phyloP scores from a whole-genome alignment of 2,113 vertebrate genomes.

The Cyanistes caeruleus region DNA sequence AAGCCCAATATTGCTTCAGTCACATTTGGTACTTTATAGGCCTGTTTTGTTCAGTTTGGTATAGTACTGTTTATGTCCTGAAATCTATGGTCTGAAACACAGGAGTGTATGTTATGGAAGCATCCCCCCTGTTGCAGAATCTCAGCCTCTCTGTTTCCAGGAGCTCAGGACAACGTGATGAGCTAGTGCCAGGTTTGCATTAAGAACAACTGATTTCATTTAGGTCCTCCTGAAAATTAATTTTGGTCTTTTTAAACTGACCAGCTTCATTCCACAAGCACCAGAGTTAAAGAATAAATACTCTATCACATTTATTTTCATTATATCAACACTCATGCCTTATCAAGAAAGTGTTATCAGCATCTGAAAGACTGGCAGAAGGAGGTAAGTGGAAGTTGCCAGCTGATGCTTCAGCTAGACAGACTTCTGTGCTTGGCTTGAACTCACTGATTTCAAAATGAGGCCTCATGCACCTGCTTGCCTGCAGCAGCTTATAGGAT shows the following conservation, averaged over 20 bases:
- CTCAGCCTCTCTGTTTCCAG: not conserved
- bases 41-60: not conserved
- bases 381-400: not conserved
- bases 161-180: not conserved
- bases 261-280: not conserved
- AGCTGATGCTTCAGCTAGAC: not conserved
- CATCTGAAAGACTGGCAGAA: not conserved
- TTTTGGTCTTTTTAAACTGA: not conserved
- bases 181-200: not conserved
- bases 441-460: slow-evolving; percentile 18
- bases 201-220: not conserved
- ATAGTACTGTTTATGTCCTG: not conserved
- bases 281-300: not conserved
- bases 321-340: not conserved
- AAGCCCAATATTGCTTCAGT: not conserved
- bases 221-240: not conserved
- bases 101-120: not conserved
- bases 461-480: slow-evolving; percentile 15
- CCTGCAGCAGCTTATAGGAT: slow-evolving; percentile 41
- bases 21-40: not conserved
- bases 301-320: not conserved
- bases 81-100: not conserved
- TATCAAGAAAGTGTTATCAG: not conserved
- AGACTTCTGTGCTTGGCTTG: slow-evolving; percentile 19
- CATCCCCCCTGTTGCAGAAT: not conserved